Evolutionary conservation across 2,113 vertebrate genomes (phyloP).

Genomic region (Gracilinanus agilis): DNA sequence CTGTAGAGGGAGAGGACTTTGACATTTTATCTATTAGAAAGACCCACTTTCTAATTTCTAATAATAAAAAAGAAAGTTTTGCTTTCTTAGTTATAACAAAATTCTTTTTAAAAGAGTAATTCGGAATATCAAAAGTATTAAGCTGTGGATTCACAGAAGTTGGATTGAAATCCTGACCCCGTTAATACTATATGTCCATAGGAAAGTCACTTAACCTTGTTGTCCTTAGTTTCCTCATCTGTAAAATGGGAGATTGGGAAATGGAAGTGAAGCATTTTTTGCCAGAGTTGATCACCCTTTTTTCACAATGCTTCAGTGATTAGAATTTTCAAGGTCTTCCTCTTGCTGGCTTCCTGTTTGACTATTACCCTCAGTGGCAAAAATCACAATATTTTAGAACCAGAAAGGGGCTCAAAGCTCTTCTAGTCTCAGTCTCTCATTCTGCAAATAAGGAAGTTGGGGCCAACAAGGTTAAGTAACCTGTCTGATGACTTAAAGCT

Average conservation of each 20-base stretch:
- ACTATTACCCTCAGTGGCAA: background rate
- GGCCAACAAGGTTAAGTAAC: background rate
- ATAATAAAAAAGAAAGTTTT: background rate
- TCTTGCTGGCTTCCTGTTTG: background rate
- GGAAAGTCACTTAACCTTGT: background rate
- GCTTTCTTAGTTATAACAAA: background rate
- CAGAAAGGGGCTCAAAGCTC: no score
- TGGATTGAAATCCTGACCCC: background rate
- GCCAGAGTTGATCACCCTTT: slow-evolving; percentile 4
- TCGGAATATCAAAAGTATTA: background rate
- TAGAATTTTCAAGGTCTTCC: background rate
- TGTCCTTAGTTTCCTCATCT: background rate
- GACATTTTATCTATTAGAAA: background rate
- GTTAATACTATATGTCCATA: background rate
- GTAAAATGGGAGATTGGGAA: background rate
- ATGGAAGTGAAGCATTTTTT: slow-evolving; percentile 24
- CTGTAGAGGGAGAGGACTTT: background rate
- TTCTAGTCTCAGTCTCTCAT: background rate
- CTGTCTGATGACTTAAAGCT: background rate
- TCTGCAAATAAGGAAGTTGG: background rate
- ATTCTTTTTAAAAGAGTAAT: background rate
- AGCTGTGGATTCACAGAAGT: background rate
- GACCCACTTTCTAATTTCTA: no score
- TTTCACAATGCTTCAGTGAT: background rate
- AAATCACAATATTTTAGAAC: background rate